Evolutionary conservation across 2,797 vertebrate genomes (phyloP).

Genomic region (Pseudochirops corinnae): DNA sequence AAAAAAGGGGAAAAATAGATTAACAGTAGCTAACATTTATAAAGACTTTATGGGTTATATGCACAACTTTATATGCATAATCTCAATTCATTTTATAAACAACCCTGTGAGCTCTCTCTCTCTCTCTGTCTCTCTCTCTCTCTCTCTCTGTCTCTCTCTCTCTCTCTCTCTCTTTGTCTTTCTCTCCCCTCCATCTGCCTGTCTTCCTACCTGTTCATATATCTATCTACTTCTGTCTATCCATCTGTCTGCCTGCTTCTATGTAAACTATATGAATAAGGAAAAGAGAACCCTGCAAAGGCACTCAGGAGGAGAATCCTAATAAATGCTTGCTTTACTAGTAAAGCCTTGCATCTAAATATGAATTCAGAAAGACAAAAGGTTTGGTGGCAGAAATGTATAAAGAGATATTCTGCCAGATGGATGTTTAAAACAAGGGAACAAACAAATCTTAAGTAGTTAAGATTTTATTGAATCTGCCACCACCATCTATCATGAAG

Average conservation of each 20-base stretch:
- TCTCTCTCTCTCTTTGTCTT: not conserved
- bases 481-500: constrained; percentile 72
- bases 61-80: not conserved
- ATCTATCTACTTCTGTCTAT: not conserved
- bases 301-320: not conserved
- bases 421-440: constrained; percentile 40
- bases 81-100: not conserved
- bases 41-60: not conserved
- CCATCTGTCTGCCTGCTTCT: not conserved
- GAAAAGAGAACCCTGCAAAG: constrained; percentile 8
- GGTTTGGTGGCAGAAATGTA: constrained; percentile 47
- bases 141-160: not conserved
- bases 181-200: not conserved
- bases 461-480: constrained; percentile 64
- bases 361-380: not conserved
- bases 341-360: constrained; percentile 47
- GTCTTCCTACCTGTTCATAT: not conserved
- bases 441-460: not conserved
- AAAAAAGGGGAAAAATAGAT: not conserved
- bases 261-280: not conserved
- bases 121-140: not conserved
- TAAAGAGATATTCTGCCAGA: constrained; percentile 68
- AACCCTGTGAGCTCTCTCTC: not conserved
- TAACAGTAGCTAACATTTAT: not conserved
- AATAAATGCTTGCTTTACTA: constrained; percentile 29